phyloP scores from a whole-genome alignment of 30 jellyfish, hydroid and myxozoan species.

The Nemopilema nomurai region DNA sequence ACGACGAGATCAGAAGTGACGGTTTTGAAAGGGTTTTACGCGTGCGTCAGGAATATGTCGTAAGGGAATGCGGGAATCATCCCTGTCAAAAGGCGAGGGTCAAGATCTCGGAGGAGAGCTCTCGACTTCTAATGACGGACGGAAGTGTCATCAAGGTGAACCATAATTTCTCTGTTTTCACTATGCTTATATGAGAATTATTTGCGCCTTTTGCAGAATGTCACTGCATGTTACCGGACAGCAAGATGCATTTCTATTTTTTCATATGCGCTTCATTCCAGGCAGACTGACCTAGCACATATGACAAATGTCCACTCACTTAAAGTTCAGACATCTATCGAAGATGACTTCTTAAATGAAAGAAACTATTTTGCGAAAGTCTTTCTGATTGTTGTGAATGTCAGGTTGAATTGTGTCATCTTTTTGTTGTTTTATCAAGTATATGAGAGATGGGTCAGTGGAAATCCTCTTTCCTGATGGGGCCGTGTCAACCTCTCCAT shows the following conservation, averaged over 20 bases:
- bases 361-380: no score
- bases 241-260: neutral
- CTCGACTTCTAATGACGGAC: constrained; percentile 58
- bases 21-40: neutral
- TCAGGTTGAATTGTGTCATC: neutral
- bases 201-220: neutral
- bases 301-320: neutral
- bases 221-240: constrained; percentile 1
- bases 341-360: no score
- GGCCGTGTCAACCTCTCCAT: constrained; percentile 15
- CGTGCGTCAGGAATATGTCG: constrained; percentile 44
- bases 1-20: constrained; percentile 30
- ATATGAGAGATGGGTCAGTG: constrained; percentile 60
- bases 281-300: neutral
- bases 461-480: constrained; percentile 56
- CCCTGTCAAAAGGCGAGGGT: constrained; percentile 11
- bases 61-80: constrained; percentile 1
- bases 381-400: no score
- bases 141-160: constrained; percentile 83
- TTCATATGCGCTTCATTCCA: neutral
- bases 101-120: constrained; percentile 12
- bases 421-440: constrained; percentile 28
- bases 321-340: neutral
- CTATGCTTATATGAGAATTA: neutral
- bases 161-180: neutral